Base-by-base conservation (phyloP, 2,888 invertebrate genomes). In the Myopa testacea region DNA sequence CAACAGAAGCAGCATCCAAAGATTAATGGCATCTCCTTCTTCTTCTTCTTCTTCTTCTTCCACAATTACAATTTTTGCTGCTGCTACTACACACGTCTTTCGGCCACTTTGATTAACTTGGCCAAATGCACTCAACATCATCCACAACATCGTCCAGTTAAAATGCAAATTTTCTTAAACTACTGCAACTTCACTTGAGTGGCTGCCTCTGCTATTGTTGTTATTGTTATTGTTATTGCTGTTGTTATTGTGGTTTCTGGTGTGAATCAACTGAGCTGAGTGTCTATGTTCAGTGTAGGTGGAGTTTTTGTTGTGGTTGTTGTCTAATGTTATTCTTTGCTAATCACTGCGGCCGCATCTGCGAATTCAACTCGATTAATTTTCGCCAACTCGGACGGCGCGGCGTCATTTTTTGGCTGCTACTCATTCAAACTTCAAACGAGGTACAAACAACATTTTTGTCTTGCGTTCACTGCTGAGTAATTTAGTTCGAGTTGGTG, bases 51-150 rank as follows among this genome's bases (percentile, higher is more conserved):
- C 45, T 45, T n/a, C 19, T 45, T 45, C 68, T 68, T 68, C 16
- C 4, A 14, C 7, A 68, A 45, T 34, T 69, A 8, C 50, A 45
- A 19, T 52, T 19, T 14, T 26, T 52, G 52, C 12, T 26, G 45
- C 52, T 69, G 69, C 52, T 69, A 37, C 14, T 65, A 34, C 65
- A 26, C 26, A 34, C 34, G 37, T 4, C 65, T 65, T 7, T 65
- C 16, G 38, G 65, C 65, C 65, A 16, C 37, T 37, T 62, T 60
- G 38, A 19, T 60, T 73, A 63, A 70, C 55, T 52, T 70, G 37
- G 34, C 50, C 45, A 69, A 69, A 69, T 69, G 50, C 69, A 50
- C 26, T 19, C 50, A 50, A 69, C 69, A 62, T 19, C 16, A 19
- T 19, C 60, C 16, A 16, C 19, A 16, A 19, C 6, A 26, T 38